Conservation (phyloP, 2,888 invertebrate species). For the Drosophila pegasa region DNA sequence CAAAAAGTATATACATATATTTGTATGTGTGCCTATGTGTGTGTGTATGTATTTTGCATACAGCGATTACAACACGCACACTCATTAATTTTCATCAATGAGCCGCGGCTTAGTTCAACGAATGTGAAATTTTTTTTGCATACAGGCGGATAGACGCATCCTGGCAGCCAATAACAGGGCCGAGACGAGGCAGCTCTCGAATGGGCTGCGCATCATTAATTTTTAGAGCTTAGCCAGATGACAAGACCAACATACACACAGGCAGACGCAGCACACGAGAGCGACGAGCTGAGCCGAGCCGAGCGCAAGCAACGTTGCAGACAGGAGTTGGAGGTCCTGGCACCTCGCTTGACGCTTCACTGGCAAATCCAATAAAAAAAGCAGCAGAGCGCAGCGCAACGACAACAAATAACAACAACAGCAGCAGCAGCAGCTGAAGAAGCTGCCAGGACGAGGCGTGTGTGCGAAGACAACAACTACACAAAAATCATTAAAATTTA, state of each 20-base stretch:
- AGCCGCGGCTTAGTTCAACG: conserved; percentile 69
- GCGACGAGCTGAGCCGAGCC: conserved; percentile 23
- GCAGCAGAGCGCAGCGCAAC: conserved; percentile 46
- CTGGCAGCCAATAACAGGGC: conserved; percentile 71
- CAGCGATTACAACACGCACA: conserved; percentile 67
- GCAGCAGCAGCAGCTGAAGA: conserved; percentile 8
- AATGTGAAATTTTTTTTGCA: conserved; percentile 73
- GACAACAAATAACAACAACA: conserved; percentile 46
- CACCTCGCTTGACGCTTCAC: conserved; percentile 69
- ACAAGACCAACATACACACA: conserved; percentile 75
- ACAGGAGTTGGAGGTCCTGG: conserved; percentile 24
- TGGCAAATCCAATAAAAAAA: conserved; percentile 69
- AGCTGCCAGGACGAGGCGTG: conserved; percentile 25
- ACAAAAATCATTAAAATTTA: conserved; percentile 69
- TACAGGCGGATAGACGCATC: conserved; percentile 48
- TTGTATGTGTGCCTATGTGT: conserved; percentile 10
- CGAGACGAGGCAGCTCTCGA: conserved; percentile 59
- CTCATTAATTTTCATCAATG: conserved; percentile 79
- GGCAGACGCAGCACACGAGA: conserved; percentile 16
- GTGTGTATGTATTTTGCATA: conserved; percentile 57
- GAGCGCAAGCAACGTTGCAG: conserved; percentile 11
- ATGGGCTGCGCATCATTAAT: conserved; percentile 84
- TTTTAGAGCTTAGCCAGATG: conserved; percentile 85
- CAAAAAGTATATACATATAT: conserved; percentile 34
- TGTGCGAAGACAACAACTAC: conserved; percentile 51